Evolutionary conservation across 2,113 vertebrate species (phyloP), one percentile per base, ranked within the genome.

Genomic region (Hydrolagus affinis): DNA sequence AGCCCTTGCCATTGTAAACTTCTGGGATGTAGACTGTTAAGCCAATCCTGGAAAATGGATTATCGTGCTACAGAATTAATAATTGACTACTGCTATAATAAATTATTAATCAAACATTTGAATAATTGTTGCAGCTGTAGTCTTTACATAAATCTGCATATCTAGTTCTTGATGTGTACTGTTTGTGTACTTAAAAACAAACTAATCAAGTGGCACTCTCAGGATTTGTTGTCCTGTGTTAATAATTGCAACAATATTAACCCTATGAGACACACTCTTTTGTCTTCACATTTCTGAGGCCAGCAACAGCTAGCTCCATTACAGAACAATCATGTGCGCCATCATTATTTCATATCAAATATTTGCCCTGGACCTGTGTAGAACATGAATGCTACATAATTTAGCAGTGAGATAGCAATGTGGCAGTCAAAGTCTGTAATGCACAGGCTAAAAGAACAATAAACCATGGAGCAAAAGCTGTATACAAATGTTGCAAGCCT

Each of bases 111-210:
- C 94, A 93, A 91, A 91, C 90, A 94, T 96, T 95, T 96, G 96
- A 97, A 98, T 97, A 97, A 97, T 96, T 96, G 95, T 96, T 90
- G 90, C 93, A 95, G 95, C 95, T 96, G 94, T 97, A 95, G 97
- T 96, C 95, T 98, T 92, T 93, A 95, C 93, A 94, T 92, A 94
- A 95, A 97, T 98, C 96, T 97, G 95, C 96, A 97, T 97, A 96
- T 96, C 93, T 87, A 89, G 88, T 88, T 91, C 90, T 91, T 96
- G 95, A 97, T 95, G 91, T 94, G 91, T 95, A 92, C 93, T 92
- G 93, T 93, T 92, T 68, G 78, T 68, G 62, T 83, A 83, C 62
- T 68, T 83, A 30, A 83, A 83, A 66, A 83, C 25, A 83, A 12
- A 64, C 2, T 32, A 68, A 80, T 83, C 60, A 83, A 21, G 25